Conservation (phyloP, 2,888 invertebrate species). For the Hymenopus coronatus region DNA sequence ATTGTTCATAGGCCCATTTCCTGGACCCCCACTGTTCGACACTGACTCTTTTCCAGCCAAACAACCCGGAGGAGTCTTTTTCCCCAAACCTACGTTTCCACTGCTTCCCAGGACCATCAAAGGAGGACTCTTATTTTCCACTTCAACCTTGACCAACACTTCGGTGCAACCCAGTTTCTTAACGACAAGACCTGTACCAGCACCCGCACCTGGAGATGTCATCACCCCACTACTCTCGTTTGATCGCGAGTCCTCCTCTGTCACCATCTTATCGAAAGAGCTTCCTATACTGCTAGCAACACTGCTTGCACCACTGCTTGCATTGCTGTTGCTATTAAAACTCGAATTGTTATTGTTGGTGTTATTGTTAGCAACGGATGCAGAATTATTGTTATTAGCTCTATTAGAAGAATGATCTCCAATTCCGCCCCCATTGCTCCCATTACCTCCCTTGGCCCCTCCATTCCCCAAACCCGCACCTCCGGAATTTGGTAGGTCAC, state of each 20-base stretch:
- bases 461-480: constrained; percentile 69
- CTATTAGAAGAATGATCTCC: constrained; percentile 4
- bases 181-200: not conserved
- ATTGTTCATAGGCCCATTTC: constrained; percentile 17
- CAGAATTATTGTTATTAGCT: constrained; percentile 6
- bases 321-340: constrained; percentile 71
- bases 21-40: not conserved
- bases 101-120: not conserved
- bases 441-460: constrained; percentile 51
- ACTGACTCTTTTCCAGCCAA: not conserved
- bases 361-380: constrained; percentile 23
- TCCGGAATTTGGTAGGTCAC: constrained; percentile 67
- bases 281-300: constrained; percentile 61
- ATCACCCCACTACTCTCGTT: constrained; percentile 49
- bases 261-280: constrained; percentile 69
- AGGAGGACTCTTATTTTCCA: constrained; percentile 26
- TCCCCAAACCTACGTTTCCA: not conserved
- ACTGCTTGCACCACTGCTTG: constrained; percentile 63
- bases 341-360: constrained; percentile 81
- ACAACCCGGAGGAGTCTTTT: not conserved
- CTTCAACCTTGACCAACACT: constrained; percentile 31
- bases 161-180: constrained; percentile 23
- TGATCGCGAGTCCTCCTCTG: constrained; percentile 72
- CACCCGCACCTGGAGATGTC: not conserved
- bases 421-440: constrained; percentile 8